Evolutionary conservation across 2,113 vertebrate species (phyloP).

Genomic region (Carollia perspicillata): DNA sequence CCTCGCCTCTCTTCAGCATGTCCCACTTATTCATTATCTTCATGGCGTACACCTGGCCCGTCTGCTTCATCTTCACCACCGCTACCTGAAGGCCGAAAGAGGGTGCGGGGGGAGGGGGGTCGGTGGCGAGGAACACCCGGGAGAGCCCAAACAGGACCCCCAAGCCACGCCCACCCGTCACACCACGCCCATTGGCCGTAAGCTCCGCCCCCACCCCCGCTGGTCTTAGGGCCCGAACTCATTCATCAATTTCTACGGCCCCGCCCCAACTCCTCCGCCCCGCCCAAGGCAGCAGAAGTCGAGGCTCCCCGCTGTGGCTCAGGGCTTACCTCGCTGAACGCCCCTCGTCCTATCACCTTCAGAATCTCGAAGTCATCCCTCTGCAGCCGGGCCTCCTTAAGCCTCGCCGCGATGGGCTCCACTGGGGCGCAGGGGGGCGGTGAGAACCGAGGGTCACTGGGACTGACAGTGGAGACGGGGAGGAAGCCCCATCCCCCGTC

Average conservation of each 20-base stretch:
- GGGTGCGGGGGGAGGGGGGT: too few relatives aligned
- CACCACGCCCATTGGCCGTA: neutral
- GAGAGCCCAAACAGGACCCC: neutral
- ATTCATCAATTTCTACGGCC: slow-evolving; percentile 64
- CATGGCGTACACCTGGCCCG: slow-evolving; percentile 88
- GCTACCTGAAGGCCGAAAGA: slow-evolving; percentile 80
- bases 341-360: slow-evolving; percentile 90
- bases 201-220: neutral
- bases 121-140: accelerated
- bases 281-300: neutral
- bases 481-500: neutral
- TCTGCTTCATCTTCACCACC: slow-evolving; percentile 85
- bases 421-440: neutral
- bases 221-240: neutral
- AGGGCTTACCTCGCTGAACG: slow-evolving; percentile 90
- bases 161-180: accelerated
- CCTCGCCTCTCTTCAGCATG: slow-evolving; percentile 89
- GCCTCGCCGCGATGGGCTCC: slow-evolving; percentile 77
- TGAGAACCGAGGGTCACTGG: neutral
- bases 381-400: slow-evolving; percentile 85
- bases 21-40: slow-evolving; percentile 95
- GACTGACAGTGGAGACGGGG: neutral
- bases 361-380: slow-evolving; percentile 89
- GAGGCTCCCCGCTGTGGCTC: accelerated
- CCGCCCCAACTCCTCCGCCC: neutral